Percentiles rank a stretch among this genome's conserved stretches.
These are phyloP conservation scores for Drosophila grimshawi DNA, from an alignment of 1,140 invertebrate species.

Conservation along the genomic window DNA sequence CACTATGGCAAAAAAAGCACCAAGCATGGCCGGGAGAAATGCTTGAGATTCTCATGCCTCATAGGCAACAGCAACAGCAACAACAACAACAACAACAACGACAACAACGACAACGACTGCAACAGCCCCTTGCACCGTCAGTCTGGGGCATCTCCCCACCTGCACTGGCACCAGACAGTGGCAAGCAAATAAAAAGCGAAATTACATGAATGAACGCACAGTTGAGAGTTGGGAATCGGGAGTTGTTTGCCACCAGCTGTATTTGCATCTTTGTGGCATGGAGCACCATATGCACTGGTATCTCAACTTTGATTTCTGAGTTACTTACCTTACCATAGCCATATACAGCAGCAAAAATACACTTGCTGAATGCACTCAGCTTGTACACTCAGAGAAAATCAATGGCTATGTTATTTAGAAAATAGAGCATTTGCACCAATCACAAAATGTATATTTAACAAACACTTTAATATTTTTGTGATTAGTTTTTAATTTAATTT, in stretches of 20 bases:
- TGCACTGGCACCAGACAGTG: neutral
- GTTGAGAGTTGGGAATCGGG: neutral
- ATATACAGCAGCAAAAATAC: neutral
- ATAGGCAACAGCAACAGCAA: slow-evolving; percentile 8
- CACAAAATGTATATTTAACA: no score
- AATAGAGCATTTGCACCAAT: no score
- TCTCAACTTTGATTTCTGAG: slow-evolving; percentile 41
- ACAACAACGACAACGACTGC: no score
- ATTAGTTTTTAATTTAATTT: no score
- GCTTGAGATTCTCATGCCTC: slow-evolving; percentile 34
- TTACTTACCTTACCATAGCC: slow-evolving; percentile 17
- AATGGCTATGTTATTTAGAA: no score
- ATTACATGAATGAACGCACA: slow-evolving; percentile 69
- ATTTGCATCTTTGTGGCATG: neutral
- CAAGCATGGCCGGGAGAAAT: slow-evolving; percentile 6
- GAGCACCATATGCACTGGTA: neutral
- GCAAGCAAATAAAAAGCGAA: slow-evolving; percentile 54
- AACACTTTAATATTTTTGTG: no score
- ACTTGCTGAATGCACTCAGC: slow-evolving; percentile 3
- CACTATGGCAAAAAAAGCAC: slow-evolving; percentile 6
- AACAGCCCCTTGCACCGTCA: no score
- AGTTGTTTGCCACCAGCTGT: neutral
- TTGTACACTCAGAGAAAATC: neutral
- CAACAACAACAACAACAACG: neutral
- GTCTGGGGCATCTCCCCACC: no score